Conservation (phyloP, 2,888 invertebrate species). For the Campoplex nolae region DNA sequence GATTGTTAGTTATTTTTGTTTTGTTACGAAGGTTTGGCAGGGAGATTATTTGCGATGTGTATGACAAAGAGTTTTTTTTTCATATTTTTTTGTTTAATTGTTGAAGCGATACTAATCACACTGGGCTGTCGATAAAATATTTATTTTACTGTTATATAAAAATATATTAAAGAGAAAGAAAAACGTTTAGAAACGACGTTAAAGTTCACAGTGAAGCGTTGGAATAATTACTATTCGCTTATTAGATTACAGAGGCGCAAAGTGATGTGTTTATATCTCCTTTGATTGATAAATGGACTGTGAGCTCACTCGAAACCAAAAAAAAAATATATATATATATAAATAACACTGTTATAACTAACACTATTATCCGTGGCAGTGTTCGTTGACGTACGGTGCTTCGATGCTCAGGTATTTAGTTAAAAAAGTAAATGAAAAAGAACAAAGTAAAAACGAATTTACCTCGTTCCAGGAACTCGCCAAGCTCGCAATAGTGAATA, state of each 20-base stretch:
- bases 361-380: constrained; percentile 50
- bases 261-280: constrained; percentile 36
- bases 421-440: constrained; percentile 5
- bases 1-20: constrained; percentile 41
- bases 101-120: constrained; percentile 51
- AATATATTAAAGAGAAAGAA: constrained; percentile 39
- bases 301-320: constrained; percentile 26
- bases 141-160: constrained; percentile 60
- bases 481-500: constrained; percentile 65
- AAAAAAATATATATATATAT: constrained; percentile 14
- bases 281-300: constrained; percentile 20
- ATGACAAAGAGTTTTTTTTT: constrained; percentile 52
- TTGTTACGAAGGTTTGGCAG: constrained; percentile 27
- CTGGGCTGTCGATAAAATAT: constrained; percentile 56
- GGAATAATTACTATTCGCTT: constrained; percentile 45
- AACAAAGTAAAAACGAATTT: constrained; percentile 59
- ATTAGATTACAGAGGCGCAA: constrained; percentile 38
- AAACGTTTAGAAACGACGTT: constrained; percentile 48
- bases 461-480: constrained; percentile 66
- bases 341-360: constrained; percentile 30
- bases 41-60: constrained; percentile 54
- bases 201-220: constrained; percentile 46
- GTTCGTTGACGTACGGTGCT: constrained; percentile 59
- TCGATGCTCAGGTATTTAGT: constrained; percentile 62
- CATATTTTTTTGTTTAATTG: constrained; percentile 52